Base-by-base conservation (phyloP, 2,888 invertebrate species). In the Erebia ligea region DNA sequence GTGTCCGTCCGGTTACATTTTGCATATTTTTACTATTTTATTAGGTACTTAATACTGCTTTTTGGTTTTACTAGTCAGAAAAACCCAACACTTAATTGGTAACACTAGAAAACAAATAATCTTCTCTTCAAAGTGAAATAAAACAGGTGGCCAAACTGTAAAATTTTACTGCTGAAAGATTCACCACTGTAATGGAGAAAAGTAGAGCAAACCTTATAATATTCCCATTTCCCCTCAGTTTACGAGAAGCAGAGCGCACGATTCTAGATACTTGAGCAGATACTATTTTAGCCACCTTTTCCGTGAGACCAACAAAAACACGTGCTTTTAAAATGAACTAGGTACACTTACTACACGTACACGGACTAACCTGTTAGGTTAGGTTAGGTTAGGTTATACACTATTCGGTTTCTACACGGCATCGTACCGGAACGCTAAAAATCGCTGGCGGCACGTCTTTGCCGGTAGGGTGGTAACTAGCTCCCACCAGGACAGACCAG, bases 81-180 rank as follows among this genome's bases (percentile, higher is more conserved):
- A n/a, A n/a, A n/a, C n/a, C n/a, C n/a, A n/a, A n/a, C n/a, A n/a
- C n/a, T n/a, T n/a, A n/a, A n/a, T n/a, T n/a, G n/a, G 25, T 25
- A 2, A 25, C 34, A 42, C 11, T 42, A 42, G 11, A 42, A 10
- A 42, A 2, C 42, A 42, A 42, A 42, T 11, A 9, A 42, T 42
- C 42, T 94, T 1, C 86, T 94, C 71, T 93, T 94, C 80, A 91
- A 93, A 84, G 89, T 69, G 94, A 94, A 84, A 84, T 94, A 73
- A 91, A 92, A 80, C 92, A 94, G 91, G 93, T 92, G 79, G 78
- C 61, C 62, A 61, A 61, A 57, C 50, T 69, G 42, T 68, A 48
- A 67, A 56, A 69, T 50, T 61, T 68, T 45, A 71, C 34, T 63
- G 68, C 57, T 71, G 75, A 71, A 69, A 73, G 71, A 75, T 52